Evolutionary conservation across 2,797 vertebrate genomes (phyloP).

Genomic region (Sylvilagus floridanus): DNA sequence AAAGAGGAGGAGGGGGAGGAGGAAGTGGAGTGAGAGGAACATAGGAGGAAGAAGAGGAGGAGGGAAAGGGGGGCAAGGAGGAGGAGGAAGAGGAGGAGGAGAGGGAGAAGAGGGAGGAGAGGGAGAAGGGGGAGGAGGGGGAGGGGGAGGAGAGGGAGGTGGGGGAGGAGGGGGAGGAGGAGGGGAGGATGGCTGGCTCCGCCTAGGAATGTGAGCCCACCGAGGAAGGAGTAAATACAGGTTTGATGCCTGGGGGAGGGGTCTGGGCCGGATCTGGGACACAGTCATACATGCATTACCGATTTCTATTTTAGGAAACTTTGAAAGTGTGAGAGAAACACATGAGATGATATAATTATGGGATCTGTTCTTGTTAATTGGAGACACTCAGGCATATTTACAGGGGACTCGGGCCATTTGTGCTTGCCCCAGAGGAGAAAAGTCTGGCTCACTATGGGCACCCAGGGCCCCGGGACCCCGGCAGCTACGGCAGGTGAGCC

Average conservation of each 20-base stretch:
- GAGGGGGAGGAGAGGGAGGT: no score
- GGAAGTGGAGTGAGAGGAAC: rapidly evolving
- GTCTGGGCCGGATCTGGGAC: neutral
- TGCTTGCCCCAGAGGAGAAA: neutral
- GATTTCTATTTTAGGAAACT: neutral
- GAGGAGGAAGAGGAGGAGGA: no score
- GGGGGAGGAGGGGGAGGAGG: no score
- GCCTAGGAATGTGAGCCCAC: rapidly evolving
- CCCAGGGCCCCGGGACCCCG: rapidly evolving
- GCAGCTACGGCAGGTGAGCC: rapidly evolving
- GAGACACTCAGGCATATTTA: neutral
- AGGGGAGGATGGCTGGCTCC: rapidly evolving
- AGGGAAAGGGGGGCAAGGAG: no score
- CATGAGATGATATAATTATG: neutral
- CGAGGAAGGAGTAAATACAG: rapidly evolving
- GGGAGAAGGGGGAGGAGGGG: no score
- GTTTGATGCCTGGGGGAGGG: neutral
- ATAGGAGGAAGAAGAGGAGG: no score
- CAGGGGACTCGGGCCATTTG: neutral
- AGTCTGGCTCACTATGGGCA: neutral
- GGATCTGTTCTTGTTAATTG: neutral
- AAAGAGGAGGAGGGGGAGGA: no score
- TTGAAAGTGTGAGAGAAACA: neutral
- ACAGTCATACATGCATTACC: rapidly evolving
- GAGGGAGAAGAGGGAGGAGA: rapidly evolving